These are phyloP conservation scores for Pipra filicauda DNA, from an alignment of 2,113 vertebrate genomes.

Conservation along the genomic window DNA sequence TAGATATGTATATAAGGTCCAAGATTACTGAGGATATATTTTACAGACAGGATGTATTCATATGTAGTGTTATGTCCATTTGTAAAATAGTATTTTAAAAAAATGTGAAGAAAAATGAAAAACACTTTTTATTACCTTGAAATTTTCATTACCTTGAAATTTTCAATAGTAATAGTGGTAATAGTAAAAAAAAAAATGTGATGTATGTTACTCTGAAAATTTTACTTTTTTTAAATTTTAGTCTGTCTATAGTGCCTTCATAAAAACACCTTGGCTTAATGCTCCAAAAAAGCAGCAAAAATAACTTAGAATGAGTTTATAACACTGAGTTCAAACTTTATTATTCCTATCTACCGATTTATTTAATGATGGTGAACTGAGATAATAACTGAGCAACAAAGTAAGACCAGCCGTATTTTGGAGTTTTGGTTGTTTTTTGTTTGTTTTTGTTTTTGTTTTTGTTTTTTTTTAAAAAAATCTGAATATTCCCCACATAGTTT, in stretches of 20 bases:
- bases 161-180: neutral
- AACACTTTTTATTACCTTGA: neutral
- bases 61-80: neutral
- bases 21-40: neutral
- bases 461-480: neutral
- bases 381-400: neutral
- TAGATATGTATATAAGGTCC: neutral
- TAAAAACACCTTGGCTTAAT: neutral
- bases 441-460: neutral
- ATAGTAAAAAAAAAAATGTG: neutral
- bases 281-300: neutral
- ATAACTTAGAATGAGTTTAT: neutral
- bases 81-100: neutral
- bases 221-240: neutral
- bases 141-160: neutral
- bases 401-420: neutral
- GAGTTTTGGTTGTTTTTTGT: neutral
- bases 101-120: neutral
- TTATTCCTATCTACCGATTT: neutral
- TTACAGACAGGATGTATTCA: neutral
- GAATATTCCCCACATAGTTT: neutral
- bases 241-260: neutral
- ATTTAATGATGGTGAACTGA: neutral
- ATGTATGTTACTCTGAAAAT: neutral
- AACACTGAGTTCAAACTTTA: neutral